These are phyloP conservation scores for Labeo calbasu DNA, from an alignment of 2,797 vertebrate species.

Conservation along the genomic window DNA sequence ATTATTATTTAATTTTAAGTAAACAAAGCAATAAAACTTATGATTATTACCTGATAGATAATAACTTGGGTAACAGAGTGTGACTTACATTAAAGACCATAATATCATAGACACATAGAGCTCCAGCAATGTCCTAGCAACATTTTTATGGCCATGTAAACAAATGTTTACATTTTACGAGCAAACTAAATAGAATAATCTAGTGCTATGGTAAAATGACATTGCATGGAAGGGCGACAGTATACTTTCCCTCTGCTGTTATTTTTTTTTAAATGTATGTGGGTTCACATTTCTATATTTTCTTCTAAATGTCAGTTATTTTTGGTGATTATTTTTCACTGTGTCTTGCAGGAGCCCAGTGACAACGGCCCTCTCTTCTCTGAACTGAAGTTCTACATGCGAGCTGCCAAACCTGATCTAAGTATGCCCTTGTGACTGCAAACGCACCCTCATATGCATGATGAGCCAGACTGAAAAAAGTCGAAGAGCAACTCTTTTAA, in stretches of 20 bases:
- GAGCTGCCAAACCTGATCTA: slow-evolving; percentile 93
- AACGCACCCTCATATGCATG: slow-evolving; percentile 43
- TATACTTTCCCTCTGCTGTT: background rate
- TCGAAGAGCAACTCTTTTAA: slow-evolving; percentile 73
- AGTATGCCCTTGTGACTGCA: slow-evolving; percentile 79
- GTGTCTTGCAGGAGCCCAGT: slow-evolving; percentile 86
- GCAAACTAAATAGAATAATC: background rate
- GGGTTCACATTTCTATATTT: background rate
- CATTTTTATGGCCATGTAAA: background rate
- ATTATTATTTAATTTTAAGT: background rate
- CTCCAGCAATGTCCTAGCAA: background rate
- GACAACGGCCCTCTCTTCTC: slow-evolving; percentile 96
- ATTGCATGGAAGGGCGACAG: background rate
- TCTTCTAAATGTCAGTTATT: slow-evolving; percentile 28
- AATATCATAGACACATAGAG: background rate
- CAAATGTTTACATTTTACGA: background rate
- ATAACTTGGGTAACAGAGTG: background rate
- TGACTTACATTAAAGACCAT: background rate
- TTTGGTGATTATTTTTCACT: slow-evolving; percentile 15
- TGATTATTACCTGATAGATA: background rate
- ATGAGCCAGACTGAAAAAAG: slow-evolving; percentile 62
- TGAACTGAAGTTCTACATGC: slow-evolving; percentile 96
- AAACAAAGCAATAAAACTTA: background rate
- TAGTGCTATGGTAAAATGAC: background rate
- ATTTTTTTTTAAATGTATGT: background rate